Percentiles rank a stretch among this genome's conserved stretches.
These are phyloP conservation scores for Dorcus parallelipipedus DNA, from an alignment of 2,888 invertebrate species.

Conservation along the genomic window DNA sequence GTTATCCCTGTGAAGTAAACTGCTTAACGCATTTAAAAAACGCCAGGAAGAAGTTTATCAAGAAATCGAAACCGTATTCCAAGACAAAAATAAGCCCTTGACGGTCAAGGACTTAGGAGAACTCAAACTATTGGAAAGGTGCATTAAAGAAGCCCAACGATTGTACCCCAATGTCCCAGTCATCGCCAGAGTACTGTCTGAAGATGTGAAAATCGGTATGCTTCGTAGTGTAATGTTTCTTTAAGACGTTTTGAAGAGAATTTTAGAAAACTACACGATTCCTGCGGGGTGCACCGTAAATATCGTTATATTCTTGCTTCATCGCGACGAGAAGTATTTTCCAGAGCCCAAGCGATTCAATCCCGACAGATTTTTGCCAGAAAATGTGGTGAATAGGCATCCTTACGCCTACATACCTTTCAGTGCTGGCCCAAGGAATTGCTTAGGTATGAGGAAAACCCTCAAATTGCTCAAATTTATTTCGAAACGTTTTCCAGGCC, in stretches of 20 bases:
- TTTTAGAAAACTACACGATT: constrained; percentile 32
- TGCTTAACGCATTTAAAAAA: neutral
- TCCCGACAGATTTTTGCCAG: constrained; percentile 38
- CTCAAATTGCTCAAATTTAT: neutral
- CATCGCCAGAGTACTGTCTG: constrained; percentile 20
- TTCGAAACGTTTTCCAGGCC: neutral
- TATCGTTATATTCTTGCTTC: constrained; percentile 36
- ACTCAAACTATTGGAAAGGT: constrained; percentile 23
- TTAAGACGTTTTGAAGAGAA: neutral
- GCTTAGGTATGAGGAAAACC: constrained; percentile 30
- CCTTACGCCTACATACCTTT: constrained; percentile 38
- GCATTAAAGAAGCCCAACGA: constrained; percentile 26
- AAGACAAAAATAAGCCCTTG: constrained; percentile 9
- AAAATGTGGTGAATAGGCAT: constrained; percentile 31
- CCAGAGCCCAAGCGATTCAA: constrained; percentile 37
- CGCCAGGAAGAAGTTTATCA: constrained; percentile 8
- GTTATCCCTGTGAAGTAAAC: neutral
- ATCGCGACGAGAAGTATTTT: constrained; percentile 39
- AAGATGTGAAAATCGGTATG: constrained; percentile 20
- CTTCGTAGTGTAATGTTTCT: neutral
- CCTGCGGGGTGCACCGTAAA: constrained; percentile 33
- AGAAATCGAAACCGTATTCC: constrained; percentile 14
- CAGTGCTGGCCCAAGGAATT: constrained; percentile 39
- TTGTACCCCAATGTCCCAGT: constrained; percentile 28
- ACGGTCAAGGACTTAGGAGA: constrained; percentile 13